Evolutionary conservation across 2,888 invertebrate genomes (phyloP).

Genomic region (Tholera decimalis): DNA sequence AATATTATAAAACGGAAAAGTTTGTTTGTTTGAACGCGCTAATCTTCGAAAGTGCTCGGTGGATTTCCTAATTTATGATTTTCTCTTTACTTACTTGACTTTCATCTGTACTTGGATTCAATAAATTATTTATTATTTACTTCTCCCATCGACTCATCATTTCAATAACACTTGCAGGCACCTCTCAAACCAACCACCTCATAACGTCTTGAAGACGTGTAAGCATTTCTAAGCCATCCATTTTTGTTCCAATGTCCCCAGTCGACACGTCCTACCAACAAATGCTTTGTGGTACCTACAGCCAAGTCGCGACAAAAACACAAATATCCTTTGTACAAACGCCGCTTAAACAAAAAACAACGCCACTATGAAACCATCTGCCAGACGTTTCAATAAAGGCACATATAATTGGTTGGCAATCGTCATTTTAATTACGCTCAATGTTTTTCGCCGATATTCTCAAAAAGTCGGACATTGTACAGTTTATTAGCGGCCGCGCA

Average conservation of each 20-base stretch:
- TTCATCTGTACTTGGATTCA: no score
- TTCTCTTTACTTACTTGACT: no score
- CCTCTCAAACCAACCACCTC: background rate
- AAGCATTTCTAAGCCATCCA: conserved; percentile 30
- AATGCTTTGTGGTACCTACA: conserved; percentile 66
- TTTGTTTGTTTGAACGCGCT: no score
- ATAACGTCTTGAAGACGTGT: background rate
- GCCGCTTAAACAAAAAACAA: conserved; percentile 73
- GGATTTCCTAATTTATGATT: no score
- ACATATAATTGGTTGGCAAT: conserved; percentile 81
- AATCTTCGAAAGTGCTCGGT: no score
- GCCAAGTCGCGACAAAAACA: conserved; percentile 68
- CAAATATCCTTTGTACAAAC: conserved; percentile 77
- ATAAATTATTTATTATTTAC: no score
- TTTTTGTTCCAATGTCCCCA: conserved; percentile 47
- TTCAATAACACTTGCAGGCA: background rate
- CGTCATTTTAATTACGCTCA: conserved; percentile 83
- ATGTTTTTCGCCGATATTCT: conserved; percentile 71
- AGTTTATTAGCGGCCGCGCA: conserved; percentile 34
- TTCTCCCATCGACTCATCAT: background rate
- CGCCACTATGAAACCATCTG: conserved; percentile 68
- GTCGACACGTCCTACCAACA: conserved; percentile 43
- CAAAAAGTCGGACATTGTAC: conserved; percentile 55
- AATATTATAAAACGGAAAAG: no score
- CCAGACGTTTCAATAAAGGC: conserved; percentile 86